phyloP scores from a whole-genome alignment of 2,113 vertebrate genomes.

The Narcine bancroftii region DNA sequence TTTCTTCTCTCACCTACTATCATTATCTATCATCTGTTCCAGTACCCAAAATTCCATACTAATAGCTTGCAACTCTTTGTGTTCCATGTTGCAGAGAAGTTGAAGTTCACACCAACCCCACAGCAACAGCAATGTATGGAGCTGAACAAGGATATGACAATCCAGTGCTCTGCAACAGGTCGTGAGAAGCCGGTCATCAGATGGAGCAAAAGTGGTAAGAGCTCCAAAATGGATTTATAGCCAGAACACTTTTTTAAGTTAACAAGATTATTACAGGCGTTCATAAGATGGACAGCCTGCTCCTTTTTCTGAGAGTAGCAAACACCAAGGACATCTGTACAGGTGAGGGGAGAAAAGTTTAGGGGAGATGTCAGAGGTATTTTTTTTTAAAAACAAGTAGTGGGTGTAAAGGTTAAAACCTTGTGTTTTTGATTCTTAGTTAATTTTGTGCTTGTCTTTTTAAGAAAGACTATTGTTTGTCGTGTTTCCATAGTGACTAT shows the following conservation, averaged over 20 bases:
- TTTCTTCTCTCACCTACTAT: background rate
- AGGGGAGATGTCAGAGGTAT: no score
- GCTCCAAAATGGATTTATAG: background rate
- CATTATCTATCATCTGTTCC: background rate
- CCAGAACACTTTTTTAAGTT: background rate
- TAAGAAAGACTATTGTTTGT: no score
- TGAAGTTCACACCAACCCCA: constrained; percentile 89
- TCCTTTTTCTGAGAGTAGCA: no score
- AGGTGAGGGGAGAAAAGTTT: no score
- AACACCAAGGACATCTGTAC: no score
- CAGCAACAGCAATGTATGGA: constrained; percentile 85
- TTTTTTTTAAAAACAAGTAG: no score
- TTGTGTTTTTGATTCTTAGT: no score
- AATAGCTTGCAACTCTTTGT: background rate
- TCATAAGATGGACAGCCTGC: no score
- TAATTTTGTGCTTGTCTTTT: no score
- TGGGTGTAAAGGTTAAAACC: no score
- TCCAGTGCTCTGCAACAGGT: constrained; percentile 85
- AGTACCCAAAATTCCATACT: background rate
- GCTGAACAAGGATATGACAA: constrained; percentile 75
- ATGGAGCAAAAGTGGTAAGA: constrained; percentile 82
- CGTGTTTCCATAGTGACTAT: no score
- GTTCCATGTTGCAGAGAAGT: constrained; percentile 68
- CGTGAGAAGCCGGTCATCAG: constrained; percentile 74
- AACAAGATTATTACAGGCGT: no score